These are phyloP conservation scores for Chiridota heheva DNA, from an alignment of 35 echinoderm and acorn worm genomes.

Conservation along the genomic window DNA sequence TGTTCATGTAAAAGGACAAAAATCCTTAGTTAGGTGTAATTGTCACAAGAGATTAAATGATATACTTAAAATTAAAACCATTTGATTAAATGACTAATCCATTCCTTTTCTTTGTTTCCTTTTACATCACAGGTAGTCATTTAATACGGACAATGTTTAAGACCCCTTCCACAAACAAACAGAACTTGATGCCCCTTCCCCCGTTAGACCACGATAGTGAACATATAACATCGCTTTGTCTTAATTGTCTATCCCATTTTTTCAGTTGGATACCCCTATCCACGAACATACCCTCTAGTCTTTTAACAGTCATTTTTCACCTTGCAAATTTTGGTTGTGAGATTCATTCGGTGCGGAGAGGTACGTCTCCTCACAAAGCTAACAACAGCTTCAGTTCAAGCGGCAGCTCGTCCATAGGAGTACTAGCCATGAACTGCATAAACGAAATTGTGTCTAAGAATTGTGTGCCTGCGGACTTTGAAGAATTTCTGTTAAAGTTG, in stretches of 20 bases:
- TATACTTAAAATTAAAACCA: too few relatives aligned
- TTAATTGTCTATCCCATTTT: constrained; percentile 77
- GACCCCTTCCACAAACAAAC: constrained; percentile 69
- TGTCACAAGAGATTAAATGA: too few relatives aligned
- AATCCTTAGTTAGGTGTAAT: too few relatives aligned
- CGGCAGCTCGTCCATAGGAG: constrained; percentile 92
- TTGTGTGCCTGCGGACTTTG: constrained; percentile 94
- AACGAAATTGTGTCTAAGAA: constrained; percentile 99
- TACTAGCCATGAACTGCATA: constrained; percentile 95
- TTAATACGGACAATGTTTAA: constrained; percentile 97
- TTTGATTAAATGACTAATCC: not conserved
- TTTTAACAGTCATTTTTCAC: constrained; percentile 94
- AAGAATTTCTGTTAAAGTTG: constrained; percentile 84
- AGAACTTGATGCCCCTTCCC: constrained; percentile 83
- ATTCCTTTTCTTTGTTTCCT: not conserved
- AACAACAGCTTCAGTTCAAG: constrained; percentile 86
- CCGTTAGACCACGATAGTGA: constrained; percentile 97
- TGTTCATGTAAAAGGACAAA: too few relatives aligned
- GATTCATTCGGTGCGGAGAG: constrained; percentile 79
- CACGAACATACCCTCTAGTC: constrained; percentile 64
- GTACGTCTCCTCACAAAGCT: constrained; percentile 48
- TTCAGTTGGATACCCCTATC: constrained; percentile 96
- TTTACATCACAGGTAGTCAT: constrained; percentile 66
- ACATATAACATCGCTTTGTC: constrained; percentile 64
- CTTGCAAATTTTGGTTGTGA: constrained; percentile 98